A percentile compares a stretch with the other conserved stretches of the same genome.
Evolutionary conservation across 2,113 vertebrate genomes (phyloP).

Genomic region (Thalassoma bifasciatum): DNA sequence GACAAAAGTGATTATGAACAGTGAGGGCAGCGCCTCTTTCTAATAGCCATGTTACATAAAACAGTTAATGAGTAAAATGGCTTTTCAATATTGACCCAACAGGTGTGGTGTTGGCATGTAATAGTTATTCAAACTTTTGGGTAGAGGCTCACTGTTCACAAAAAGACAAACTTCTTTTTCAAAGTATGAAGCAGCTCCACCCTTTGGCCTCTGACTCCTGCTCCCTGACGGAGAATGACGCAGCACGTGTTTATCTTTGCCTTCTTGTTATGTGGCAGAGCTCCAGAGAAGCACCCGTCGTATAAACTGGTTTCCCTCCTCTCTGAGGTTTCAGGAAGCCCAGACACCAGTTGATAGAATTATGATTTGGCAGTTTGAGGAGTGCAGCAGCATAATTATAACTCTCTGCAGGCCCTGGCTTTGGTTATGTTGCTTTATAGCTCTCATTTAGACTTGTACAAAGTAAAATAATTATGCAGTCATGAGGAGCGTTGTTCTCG

Average conservation of each 20-base stretch:
- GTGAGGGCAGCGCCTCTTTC: background rate
- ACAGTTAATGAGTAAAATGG: background rate
- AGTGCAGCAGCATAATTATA: constrained; percentile 60
- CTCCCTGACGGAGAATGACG: constrained; percentile 24
- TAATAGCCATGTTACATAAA: background rate
- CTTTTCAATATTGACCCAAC: no score
- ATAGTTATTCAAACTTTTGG: background rate
- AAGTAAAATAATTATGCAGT: constrained; percentile 42
- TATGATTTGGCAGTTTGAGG: constrained; percentile 43
- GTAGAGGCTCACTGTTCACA: background rate
- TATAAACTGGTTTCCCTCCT: constrained; percentile 30
- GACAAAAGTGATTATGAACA: no score
- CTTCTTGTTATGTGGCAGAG: constrained; percentile 52
- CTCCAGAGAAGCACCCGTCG: constrained; percentile 46
- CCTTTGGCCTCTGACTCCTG: constrained; percentile 44
- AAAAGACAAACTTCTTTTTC: background rate
- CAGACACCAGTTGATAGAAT: constrained; percentile 48
- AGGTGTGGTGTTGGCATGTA: background rate
- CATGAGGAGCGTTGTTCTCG: constrained; percentile 32
- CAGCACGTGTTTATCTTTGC: constrained; percentile 35
- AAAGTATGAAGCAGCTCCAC: constrained; percentile 35
- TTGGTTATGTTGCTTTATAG: constrained; percentile 45
- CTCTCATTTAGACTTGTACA: constrained; percentile 49
- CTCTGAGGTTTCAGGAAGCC: constrained; percentile 56
- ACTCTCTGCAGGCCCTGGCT: constrained; percentile 13